A percentile compares a stretch with the other conserved stretches of the same genome.
phyloP scores from a whole-genome alignment of 2,113 vertebrate species.

The Barnardius zonarius region DNA sequence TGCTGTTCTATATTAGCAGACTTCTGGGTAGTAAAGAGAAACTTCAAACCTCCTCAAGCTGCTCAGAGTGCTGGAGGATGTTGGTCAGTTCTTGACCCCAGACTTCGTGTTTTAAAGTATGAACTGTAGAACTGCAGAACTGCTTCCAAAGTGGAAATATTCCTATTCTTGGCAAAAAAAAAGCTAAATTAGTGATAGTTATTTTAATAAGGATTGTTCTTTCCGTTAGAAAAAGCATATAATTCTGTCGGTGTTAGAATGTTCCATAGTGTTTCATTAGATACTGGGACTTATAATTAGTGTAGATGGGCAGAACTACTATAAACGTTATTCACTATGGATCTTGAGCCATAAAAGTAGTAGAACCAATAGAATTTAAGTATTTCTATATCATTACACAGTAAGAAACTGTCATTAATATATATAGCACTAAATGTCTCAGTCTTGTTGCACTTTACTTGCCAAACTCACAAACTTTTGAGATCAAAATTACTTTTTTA shows the following conservation, averaged over 20 bases:
- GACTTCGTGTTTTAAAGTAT: not conserved
- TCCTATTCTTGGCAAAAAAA: not conserved
- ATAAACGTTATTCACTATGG: not conserved
- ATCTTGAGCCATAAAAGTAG: not conserved
- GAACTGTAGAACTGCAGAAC: not conserved
- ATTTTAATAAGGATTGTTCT: not conserved
- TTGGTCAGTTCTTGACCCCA: not conserved
- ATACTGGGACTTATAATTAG: not conserved
- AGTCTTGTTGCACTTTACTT: not conserved
- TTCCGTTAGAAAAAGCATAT: not conserved
- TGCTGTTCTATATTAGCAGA: not conserved
- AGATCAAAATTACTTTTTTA: not conserved
- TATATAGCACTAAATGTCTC: not conserved
- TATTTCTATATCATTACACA: not conserved
- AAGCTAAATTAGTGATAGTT: not conserved
- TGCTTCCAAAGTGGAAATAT: not conserved
- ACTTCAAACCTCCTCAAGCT: not conserved
- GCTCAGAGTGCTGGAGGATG: not conserved
- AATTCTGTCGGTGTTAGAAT: not conserved
- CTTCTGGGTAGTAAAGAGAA: not conserved
- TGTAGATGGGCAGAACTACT: not conserved
- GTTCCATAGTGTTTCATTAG: not conserved
- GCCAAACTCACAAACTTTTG: not conserved
- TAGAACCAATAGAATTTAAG: not conserved
- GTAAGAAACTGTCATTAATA: not conserved